Percentiles rank a stretch among this genome's conserved stretches.
These are phyloP conservation scores for Lithobates pipiens DNA, from an alignment of 2,797 vertebrate species.

Conservation along the genomic window DNA sequence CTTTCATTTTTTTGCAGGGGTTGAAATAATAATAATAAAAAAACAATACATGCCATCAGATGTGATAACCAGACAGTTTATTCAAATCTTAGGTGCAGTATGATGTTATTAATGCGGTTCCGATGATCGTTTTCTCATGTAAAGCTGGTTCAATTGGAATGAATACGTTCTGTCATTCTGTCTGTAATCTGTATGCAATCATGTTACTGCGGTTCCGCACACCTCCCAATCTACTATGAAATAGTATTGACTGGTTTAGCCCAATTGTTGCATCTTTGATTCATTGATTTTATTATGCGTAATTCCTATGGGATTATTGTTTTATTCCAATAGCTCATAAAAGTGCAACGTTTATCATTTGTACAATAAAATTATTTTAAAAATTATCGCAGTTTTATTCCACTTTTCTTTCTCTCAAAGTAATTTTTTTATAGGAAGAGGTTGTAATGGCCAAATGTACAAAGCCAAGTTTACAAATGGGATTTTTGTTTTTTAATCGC, in stretches of 20 bases:
- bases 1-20: slow-evolving; percentile 76
- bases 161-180: slow-evolving; percentile 83
- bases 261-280: slow-evolving; percentile 73
- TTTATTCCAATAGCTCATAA: slow-evolving; percentile 74
- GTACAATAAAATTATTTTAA: slow-evolving; percentile 75
- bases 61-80: slow-evolving; percentile 62
- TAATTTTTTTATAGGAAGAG: not conserved
- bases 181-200: slow-evolving; percentile 83
- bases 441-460: not conserved
- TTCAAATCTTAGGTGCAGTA: slow-evolving; percentile 84
- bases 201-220: slow-evolving; percentile 80
- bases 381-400: slow-evolving; percentile 22
- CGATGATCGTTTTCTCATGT: slow-evolving; percentile 82
- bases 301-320: slow-evolving; percentile 76
- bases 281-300: slow-evolving; percentile 69
- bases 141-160: slow-evolving; percentile 81
- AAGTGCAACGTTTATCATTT: slow-evolving; percentile 74
- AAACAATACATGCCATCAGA: slow-evolving; percentile 75
- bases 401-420: not conserved
- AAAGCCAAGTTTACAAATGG: not conserved
- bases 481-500: too few relatives aligned
- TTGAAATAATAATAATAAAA: slow-evolving; percentile 69
- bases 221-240: slow-evolving; percentile 77
- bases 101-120: slow-evolving; percentile 79
- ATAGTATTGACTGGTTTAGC: slow-evolving; percentile 78